phyloP scores from a whole-genome alignment of 37 sponge, comb jelly and placozoan species.

The Dysidea cf. avara region DNA sequence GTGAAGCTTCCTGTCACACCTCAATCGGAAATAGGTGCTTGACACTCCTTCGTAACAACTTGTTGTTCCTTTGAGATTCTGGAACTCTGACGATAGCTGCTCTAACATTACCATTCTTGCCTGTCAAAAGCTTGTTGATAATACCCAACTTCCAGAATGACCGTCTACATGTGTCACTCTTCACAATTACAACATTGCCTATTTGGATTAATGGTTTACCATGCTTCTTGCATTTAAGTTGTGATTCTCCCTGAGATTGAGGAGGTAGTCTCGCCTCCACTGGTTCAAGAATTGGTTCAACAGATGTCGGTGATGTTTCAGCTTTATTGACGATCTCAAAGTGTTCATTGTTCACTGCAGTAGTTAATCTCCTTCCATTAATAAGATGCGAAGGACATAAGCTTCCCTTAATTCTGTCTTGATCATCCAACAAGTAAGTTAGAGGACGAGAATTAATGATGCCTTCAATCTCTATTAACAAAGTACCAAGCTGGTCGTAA shows the following conservation, averaged over 20 bases:
- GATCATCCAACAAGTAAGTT: background rate
- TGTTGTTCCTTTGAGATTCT: no score
- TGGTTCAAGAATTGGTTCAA: conserved; percentile 43
- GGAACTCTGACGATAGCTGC: background rate
- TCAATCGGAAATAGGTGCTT: no score
- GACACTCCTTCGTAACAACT: no score
- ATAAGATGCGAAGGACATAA: background rate
- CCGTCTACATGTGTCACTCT: no score
- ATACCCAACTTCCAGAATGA: no score
- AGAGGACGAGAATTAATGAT: background rate
- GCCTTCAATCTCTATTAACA: no score
- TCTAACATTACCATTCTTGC: background rate
- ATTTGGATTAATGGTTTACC: background rate
- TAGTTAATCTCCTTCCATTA: conserved; percentile 3
- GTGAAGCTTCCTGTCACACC: no score
- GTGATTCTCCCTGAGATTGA: no score
- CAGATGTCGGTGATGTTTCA: conserved; percentile 23
- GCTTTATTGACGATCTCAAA: conserved; percentile 18
- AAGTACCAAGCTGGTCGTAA: background rate
- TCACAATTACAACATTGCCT: no score
- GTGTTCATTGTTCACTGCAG: conserved; percentile 30
- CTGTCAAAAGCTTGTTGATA: no score
- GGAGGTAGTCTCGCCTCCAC: conserved; percentile 40
- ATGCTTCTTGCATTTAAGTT: background rate
- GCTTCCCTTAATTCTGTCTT: background rate